Evolutionary conservation across 2,113 vertebrate genomes (phyloP), one percentile per base, ranked within the genome.

Genomic region (Ariopsis seemanni): DNA sequence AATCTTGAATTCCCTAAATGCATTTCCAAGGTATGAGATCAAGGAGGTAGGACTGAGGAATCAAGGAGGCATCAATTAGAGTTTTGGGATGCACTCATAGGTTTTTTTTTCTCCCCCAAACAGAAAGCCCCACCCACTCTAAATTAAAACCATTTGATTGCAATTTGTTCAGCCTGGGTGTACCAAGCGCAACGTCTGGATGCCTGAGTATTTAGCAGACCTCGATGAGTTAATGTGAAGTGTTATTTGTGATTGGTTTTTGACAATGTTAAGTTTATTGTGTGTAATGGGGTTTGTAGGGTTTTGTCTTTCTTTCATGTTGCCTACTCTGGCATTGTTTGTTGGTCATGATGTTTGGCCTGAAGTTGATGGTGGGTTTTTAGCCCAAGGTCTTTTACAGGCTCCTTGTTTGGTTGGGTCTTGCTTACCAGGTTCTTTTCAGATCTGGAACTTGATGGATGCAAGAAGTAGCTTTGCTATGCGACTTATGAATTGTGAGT

Each of bases 401-500:
- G 17, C 82, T 9, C 52, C 62, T 50, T 9, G 2, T 80, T 81
- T 86, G 1, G 25, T 84, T n/a, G 20, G 4, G 4, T 17, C 62
- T 1, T 27, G 63, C 0, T 60, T 57, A 11, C 27, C 71, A 0
- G 14, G 12, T 11, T 7, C 80, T 5, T 65, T 80, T 30, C 48
- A 74, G 58, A 30, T 52, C 7, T 30, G 22, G 20, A 57, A 60
- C 30, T 10, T 78, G 18, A 0, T 82, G 78, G 42, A 89, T 30
- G 18, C n/a, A 58, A 60, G 55, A 48, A 42, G 30, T 11, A 12
- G 15, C 20, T 90, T 94, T n/a, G 1, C 62, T 18, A 84, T 95
- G 9, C 89, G 82, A 72, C 82, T 91, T 0, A 92, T 94, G 93
- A 89, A 92, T 30, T 1, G 94, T 94, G 5, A 92, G 93, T 94